Evolutionary conservation across 2,888 invertebrate genomes (phyloP).

Genomic region (Dioctria rufipes): DNA sequence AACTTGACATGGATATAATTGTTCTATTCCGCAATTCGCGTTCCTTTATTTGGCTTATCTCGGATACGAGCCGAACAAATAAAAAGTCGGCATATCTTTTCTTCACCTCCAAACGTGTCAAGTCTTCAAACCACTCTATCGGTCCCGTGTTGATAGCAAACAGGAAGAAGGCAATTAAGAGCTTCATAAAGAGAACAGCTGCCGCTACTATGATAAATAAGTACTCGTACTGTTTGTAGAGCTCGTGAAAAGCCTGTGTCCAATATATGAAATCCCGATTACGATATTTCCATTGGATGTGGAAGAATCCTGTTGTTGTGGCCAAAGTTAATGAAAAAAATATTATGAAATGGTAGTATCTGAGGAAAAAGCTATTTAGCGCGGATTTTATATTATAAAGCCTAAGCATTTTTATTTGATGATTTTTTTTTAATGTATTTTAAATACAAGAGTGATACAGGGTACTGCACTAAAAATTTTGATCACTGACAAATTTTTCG

Average conservation of each 20-base stretch:
- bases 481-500: neutral
- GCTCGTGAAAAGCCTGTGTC: neutral
- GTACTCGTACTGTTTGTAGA: slow-evolving; percentile 38
- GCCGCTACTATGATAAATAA: neutral
- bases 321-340: slow-evolving; percentile 18
- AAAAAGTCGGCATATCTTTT: slow-evolving; percentile 68
- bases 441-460: neutral
- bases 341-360: slow-evolving; percentile 24
- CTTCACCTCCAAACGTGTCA: slow-evolving; percentile 66
- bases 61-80: slow-evolving; percentile 66
- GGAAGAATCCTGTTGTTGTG: slow-evolving; percentile 19
- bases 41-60: slow-evolving; percentile 65
- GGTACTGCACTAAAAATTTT: slow-evolving; percentile 29
- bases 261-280: slow-evolving; percentile 34
- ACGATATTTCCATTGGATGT: slow-evolving; percentile 14
- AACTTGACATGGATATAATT: slow-evolving; percentile 61
- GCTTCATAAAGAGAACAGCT: slow-evolving; percentile 62
- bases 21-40: slow-evolving; percentile 62
- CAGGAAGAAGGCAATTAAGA: slow-evolving; percentile 61
- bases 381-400: neutral
- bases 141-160: slow-evolving; percentile 62
- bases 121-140: slow-evolving; percentile 60
- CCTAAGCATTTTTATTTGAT: slow-evolving; percentile 25
- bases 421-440: slow-evolving; percentile 3
- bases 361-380: slow-evolving; percentile 8